Base-by-base conservation (phyloP, 2,797 vertebrate genomes). In the Enteromius unitaeniatus region DNA sequence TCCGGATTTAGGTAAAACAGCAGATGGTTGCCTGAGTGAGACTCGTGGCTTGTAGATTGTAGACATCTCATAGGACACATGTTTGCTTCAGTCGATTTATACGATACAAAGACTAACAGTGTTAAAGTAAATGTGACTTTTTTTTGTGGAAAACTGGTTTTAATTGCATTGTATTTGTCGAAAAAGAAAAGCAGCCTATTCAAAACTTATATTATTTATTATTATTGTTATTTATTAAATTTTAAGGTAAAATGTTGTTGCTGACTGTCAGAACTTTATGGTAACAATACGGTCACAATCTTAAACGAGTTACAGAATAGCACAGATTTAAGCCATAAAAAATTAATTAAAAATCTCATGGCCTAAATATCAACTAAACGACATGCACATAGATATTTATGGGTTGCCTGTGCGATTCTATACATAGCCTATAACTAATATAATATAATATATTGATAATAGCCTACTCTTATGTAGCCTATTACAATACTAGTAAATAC, bases 1-100 rank as follows among this genome's bases (percentile, higher is more conserved):
- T 91, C 81, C 68, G 86, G 91, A 90, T 89, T 88, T 87, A 85
- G 86, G 82, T 78, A 64, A 84, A 89, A 85, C 85, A 88, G 88
- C 90, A 92, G 89, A 89, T 92, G 89, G 88, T 87, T 72, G 75
- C 87, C n/a, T 79, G 84, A 23, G 65, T 60, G 26, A 53, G 5
- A 77, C 37, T 60, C 42, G 62, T 76, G 76, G 65, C 3, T 64
- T 79, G 78, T 85, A 87, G 58, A 64, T 55, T 47, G 28, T 9
- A 68, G 69, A 76, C 62, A 58, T 55, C 23, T 42, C 53, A 23
- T 23, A 34, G 58, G 58, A 34, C 55, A 64, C 81, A 67, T 34
- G 79, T 60, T 58, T 42, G 28, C n/a, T 75, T n/a, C 11, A 47
- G 11, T 75, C 26, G 6, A 58, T 31, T 45, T 60, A 31, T 42